A percentile compares a stretch with the other conserved stretches of the same genome.
These are phyloP conservation scores for Pilophorus perplexus DNA, from an alignment of 2,888 invertebrate species.

Conservation along the genomic window DNA sequence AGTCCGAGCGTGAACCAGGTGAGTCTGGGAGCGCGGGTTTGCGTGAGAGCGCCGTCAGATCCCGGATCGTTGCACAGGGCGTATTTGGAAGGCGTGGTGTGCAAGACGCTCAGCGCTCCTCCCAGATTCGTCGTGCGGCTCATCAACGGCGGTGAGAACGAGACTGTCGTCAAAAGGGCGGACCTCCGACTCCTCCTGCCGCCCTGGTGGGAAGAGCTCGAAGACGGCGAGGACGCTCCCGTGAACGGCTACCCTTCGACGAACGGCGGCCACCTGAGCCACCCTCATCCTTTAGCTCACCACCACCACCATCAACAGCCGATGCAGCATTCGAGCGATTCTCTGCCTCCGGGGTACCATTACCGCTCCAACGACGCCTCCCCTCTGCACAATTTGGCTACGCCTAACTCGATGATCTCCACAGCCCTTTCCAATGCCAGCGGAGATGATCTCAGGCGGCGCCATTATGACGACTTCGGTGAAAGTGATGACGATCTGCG, in stretches of 20 bases:
- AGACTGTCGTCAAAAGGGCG: slow-evolving; percentile 78
- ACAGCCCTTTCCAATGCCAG: slow-evolving; percentile 64
- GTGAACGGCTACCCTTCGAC: slow-evolving; percentile 46
- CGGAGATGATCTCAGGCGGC: slow-evolving; percentile 55
- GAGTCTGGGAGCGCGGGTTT: slow-evolving; percentile 71
- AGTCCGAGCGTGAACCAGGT: slow-evolving; percentile 83
- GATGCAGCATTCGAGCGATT: slow-evolving; percentile 48
- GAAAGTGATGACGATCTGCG: slow-evolving; percentile 89
- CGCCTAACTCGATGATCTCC: slow-evolving; percentile 54
- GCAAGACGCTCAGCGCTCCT: slow-evolving; percentile 64
- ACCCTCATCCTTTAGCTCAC: slow-evolving; percentile 52
- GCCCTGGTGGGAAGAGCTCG: slow-evolving; percentile 92
- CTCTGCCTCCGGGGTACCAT: slow-evolving; percentile 40
- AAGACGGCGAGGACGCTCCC: slow-evolving; percentile 40
- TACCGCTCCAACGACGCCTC: slow-evolving; percentile 51
- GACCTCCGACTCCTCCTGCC: slow-evolving; percentile 90
- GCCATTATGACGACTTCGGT: slow-evolving; percentile 70
- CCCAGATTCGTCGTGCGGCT: slow-evolving; percentile 68
- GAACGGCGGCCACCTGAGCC: slow-evolving; percentile 49
- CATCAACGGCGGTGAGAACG: slow-evolving; percentile 54
- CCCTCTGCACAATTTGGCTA: slow-evolving; percentile 58
- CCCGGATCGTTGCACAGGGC: slow-evolving; percentile 55
- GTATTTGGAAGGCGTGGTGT: slow-evolving; percentile 82
- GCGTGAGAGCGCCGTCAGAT: slow-evolving; percentile 58
- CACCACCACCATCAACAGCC: slow-evolving; percentile 50